Conservation (phyloP, 2,888 invertebrate genomes). For the Pyrrhia umbra region DNA sequence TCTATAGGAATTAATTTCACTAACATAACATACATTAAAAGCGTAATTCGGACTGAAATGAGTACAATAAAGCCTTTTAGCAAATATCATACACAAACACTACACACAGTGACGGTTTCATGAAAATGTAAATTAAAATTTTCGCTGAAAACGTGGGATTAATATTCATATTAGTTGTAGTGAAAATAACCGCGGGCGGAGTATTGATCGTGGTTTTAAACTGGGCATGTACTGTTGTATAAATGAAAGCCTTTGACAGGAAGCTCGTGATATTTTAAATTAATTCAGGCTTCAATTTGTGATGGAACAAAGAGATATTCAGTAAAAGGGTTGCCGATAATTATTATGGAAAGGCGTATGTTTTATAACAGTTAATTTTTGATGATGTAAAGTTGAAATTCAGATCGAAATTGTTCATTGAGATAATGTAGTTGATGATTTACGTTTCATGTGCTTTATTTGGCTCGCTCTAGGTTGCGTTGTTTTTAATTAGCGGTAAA, state of each 20-base stretch:
- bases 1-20: slow-evolving; percentile 23
- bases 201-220: slow-evolving; percentile 49
- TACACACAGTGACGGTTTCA: slow-evolving; percentile 13
- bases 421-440: background rate
- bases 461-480: background rate
- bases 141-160: slow-evolving; percentile 33
- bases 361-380: background rate
- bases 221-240: slow-evolving; percentile 7
- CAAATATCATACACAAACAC: slow-evolving; percentile 7
- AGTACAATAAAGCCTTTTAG: slow-evolving; percentile 16
- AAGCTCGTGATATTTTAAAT: slow-evolving; percentile 22
- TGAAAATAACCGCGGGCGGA: slow-evolving; percentile 26
- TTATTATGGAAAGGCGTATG: background rate
- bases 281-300: slow-evolving; percentile 9
- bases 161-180: slow-evolving; percentile 45
- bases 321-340: background rate
- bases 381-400: background rate
- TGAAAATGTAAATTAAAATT: slow-evolving; percentile 43
- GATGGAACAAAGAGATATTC: slow-evolving; percentile 16
- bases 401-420: background rate
- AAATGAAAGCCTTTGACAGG: slow-evolving; percentile 13
- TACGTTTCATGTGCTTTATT: background rate
- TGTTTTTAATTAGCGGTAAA: background rate
- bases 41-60: slow-evolving; percentile 20
- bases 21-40: slow-evolving; percentile 2